Conservation (phyloP, 2,797 vertebrate genomes). For the Centropyge bicolor region DNA sequence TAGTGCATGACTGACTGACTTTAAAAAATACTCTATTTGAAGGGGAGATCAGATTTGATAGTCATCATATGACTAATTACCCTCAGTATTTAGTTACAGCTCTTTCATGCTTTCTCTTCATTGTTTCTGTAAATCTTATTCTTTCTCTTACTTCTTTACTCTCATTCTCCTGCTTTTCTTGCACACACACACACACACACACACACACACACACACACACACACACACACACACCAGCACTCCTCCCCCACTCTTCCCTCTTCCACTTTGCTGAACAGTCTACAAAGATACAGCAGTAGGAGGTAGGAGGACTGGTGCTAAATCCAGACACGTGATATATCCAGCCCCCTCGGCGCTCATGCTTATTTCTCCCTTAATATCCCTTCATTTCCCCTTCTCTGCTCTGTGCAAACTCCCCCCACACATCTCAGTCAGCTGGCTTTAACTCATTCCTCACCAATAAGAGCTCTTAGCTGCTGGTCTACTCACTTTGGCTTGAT, state of each 20-base stretch:
- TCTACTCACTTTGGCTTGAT: conserved; percentile 26
- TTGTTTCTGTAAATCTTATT: background rate
- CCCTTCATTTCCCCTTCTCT: conserved; percentile 78
- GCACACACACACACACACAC: conserved; percentile 19
- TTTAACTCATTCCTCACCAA: conserved; percentile 77
- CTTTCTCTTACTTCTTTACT: conserved; percentile 25
- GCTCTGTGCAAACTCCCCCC: conserved; percentile 64
- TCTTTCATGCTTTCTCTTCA: background rate
- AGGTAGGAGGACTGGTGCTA: conserved; percentile 71
- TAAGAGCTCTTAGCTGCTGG: conserved; percentile 11
- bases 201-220: conserved; percentile 18
- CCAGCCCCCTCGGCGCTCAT: conserved; percentile 70
- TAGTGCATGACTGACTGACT: background rate
- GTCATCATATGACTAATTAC: background rate
- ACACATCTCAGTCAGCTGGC: conserved; percentile 70
- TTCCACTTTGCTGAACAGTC: conserved; percentile 70
- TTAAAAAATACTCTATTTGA: background rate
- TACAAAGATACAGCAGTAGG: conserved; percentile 68
- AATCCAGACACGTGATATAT: conserved; percentile 79
- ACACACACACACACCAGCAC: conserved; percentile 28
- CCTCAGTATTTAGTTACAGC: background rate
- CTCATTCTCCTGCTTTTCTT: conserved; percentile 29
- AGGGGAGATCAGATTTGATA: background rate
- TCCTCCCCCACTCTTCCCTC: conserved; percentile 52
- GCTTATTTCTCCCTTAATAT: conserved; percentile 79